Evolutionary conservation across 2,113 vertebrate species (phyloP).

Genomic region (Phoxinus phoxinus): DNA sequence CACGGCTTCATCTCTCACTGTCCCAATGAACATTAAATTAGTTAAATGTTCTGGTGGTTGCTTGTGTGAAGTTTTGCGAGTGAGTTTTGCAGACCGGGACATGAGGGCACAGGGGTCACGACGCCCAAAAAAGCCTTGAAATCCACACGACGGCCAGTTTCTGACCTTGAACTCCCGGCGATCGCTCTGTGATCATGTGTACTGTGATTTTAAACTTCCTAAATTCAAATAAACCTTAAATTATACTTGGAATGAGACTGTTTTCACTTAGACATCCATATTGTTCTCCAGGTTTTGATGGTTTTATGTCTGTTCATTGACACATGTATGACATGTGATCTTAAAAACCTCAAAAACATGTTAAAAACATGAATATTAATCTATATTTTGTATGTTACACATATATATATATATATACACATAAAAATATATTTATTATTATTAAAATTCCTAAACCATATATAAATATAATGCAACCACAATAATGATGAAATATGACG

Average conservation of each 20-base stretch:
- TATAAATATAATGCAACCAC: too few relatives aligned
- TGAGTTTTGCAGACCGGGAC: not conserved
- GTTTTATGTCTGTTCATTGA: not conserved
- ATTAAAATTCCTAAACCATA: too few relatives aligned
- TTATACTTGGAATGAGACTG: not conserved
- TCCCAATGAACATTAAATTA: too few relatives aligned
- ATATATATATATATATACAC: too few relatives aligned
- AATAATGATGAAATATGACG: too few relatives aligned
- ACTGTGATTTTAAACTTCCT: not conserved
- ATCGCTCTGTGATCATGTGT: not conserved
- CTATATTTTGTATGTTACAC: too few relatives aligned
- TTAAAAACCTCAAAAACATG: too few relatives aligned
- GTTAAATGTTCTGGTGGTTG: not conserved
- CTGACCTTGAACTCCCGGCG: not conserved
- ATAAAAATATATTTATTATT: too few relatives aligned
- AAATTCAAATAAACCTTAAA: constrained; percentile 27
- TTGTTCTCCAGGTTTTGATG: not conserved
- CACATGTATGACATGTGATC: too few relatives aligned
- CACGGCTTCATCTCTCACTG: too few relatives aligned
- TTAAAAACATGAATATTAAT: too few relatives aligned
- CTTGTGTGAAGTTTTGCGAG: not conserved
- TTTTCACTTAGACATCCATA: not conserved
- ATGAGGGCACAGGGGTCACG: not conserved
- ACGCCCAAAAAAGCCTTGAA: constrained; percentile 11
- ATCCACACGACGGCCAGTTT: not conserved